Evolutionary conservation across 1,140 invertebrate species (phyloP), one percentile per base, ranked within the genome.

Genomic region (Antheraea pernyi): DNA sequence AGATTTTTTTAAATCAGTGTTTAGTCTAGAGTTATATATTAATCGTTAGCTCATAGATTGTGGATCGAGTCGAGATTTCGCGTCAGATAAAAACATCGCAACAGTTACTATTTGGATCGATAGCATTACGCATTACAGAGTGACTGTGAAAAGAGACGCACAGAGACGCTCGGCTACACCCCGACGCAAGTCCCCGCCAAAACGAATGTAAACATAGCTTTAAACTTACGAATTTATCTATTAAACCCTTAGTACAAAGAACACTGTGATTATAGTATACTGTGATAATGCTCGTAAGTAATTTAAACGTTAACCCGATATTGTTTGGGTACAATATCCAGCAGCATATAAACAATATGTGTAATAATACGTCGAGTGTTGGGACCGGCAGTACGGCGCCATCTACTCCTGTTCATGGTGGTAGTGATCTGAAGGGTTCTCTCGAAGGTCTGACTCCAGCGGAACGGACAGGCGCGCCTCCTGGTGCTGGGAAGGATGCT

Each of bases 401-500:
- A 0, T 78, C 86, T 16, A 91, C 89, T 18, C 88, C 89, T 3
- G 88, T 90, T 16, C 88, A 89, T 62, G 70, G 72, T 64, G 73
- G 81, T 36, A 30, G 19, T 61, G 19, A 65, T 18, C 65, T 48
- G 30, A 62, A 68, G 48, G 30, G 60, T 10, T 68, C 62, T 9
- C 11, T 30, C 30, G 60, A 61, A 7, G 75, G 75, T 0, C 48
- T 82, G 61, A 91, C 90, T 1, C 86, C 83, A 8, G 88, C 92
- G 0, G 89, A 90, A 75, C 75, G 85, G 6, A 91, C 90, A 5
- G 90, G 90, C 13, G 90, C 87, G 30, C 88, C 88, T 3, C 88
- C 88, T 0, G 90, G 87, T 3, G 91, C 91, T 19, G 91, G 92
- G 7, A 92, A 92, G 70, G 94, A 94, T 72, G 95, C 97, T 19